These are phyloP conservation scores for Caerostris extrusa DNA, from an alignment of 1,140 invertebrate genomes.

Conservation along the genomic window DNA sequence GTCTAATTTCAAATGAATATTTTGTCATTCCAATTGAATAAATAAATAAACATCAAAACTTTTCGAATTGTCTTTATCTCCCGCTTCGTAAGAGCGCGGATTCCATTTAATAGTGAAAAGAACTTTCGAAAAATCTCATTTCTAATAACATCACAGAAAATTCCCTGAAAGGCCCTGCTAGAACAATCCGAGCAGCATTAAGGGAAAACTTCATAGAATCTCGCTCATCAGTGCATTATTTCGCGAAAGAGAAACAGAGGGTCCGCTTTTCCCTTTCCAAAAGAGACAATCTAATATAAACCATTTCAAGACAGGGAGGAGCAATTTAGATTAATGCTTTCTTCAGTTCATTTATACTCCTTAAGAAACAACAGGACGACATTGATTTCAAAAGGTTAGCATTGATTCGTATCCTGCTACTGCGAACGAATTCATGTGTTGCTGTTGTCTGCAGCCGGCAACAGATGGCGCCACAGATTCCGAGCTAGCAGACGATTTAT, in stretches of 20 bases:
- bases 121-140: background rate
- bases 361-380: slow-evolving; percentile 74
- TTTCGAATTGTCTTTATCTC: too few relatives aligned
- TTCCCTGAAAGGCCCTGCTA: background rate
- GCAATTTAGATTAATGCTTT: slow-evolving; percentile 75
- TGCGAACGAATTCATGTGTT: slow-evolving; percentile 49
- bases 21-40: too few relatives aligned
- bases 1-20: too few relatives aligned
- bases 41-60: too few relatives aligned
- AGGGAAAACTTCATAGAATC: background rate
- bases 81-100: too few relatives aligned
- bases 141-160: slow-evolving; percentile 29
- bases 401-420: slow-evolving; percentile 59
- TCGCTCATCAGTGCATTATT: slow-evolving; percentile 7
- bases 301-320: slow-evolving; percentile 48
- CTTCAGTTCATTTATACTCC: slow-evolving; percentile 74
- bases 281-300: slow-evolving; percentile 75
- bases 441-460: slow-evolving; percentile 17
- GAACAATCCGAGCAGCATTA: slow-evolving; percentile 24
- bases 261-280: slow-evolving; percentile 1
- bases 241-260: slow-evolving; percentile 12
- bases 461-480: slow-evolving; percentile 75
- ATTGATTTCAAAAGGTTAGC: slow-evolving; percentile 76
- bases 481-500: slow-evolving; percentile 50
- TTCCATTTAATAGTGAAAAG: too few relatives aligned